Base-by-base conservation (phyloP, 2,888 invertebrate species). In the Netelia melanura region DNA sequence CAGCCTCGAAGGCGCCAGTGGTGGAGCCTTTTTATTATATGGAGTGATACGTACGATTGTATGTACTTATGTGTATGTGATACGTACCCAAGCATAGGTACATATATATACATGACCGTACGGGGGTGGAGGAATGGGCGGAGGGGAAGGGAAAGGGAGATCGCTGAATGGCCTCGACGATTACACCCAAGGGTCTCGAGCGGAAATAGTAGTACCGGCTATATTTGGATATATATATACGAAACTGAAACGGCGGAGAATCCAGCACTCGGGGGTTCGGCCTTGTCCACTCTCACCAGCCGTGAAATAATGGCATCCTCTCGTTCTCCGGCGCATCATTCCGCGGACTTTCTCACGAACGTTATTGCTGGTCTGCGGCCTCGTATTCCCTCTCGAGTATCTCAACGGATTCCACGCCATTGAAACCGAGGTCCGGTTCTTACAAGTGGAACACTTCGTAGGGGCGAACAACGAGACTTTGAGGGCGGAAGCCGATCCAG, bases 91-190 rank as follows among this genome's bases (percentile, higher is more conserved):
- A n/a, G 14, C 10, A n/a, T 54, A 21, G 21, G 21, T 21, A 54
- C n/a, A 54, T 54, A 54, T 70, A 43, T 44, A 54, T 30, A 25
- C 38, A 77, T 14, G 2, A 17, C 48, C 23, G 44, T 54, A 38
- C 11, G 10, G 9, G 9, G 58, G 38, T 38, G 38, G 6, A 38
- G 3, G 61, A 0, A 23, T 30, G 23, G 3, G 43, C 23, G 48
- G 11, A 17, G 17, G 2, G 67, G 17, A 21, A 38, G 0, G 44
- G 17, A 44, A 10, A 38, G 9, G 5, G 30, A 38, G 21, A 17
- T 70, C 30, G 70, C 38, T 54, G 61, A 78, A 78, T 70, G 68
- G 78, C 52, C 70, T 70, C 70, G 70, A 78, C 78, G 70, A 78
- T 78, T 64, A 70, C 62, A 78, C 70, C 70, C 68, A 70, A 70